Evolutionary conservation across 2,113 vertebrate species (phyloP), one percentile per base, ranked within the genome.

Genomic region (Xerus inauris): DNA sequence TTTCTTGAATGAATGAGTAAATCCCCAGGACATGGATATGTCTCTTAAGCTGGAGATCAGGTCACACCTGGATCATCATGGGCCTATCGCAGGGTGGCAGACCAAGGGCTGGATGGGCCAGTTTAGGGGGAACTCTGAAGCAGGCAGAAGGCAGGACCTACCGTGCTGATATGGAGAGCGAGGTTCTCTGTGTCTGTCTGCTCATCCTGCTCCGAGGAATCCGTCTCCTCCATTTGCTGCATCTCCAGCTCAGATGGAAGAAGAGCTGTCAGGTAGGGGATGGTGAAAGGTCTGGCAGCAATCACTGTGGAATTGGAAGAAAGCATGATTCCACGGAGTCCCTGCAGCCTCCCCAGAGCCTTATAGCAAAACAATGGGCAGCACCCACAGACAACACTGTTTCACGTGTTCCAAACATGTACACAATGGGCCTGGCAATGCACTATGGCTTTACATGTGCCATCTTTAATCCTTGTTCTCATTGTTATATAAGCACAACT

Each of bases 171-270:
- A 72, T 99, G 99, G 80, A 99, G 98, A 0, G 99, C 82, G 2
- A 99, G 97, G 97, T 99, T 99, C 97, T 99, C 99, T 0, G 98
- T 99, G 98, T 99, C 99, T 0, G 99, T 99, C 99, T 99, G 99
- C 82, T 99, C 99, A 0, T 99, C 99, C 98, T 99, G 99, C 97
- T 99, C 99, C 0, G 99, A 99, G 0, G 99, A 99, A 97, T 99
- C 99, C 0, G 99, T 99, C 98, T 99, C 99, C 92, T 99, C 99
- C 98, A 99, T 99, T 9, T 99, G 98, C 96, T 99, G 99, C 94
- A 99, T 99, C 91, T 99, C 99, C 97, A 99, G 99, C 96, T 99
- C 99, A 0, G 99, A 99, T 0, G 99, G 99, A 40, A 99, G 99
- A 82, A 99, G 99, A 65, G 99, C 99, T 1, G 99, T 99, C 97